These are phyloP conservation scores for Octonoba sinensis DNA, from an alignment of 2,888 invertebrate genomes.

Conservation along the genomic window DNA sequence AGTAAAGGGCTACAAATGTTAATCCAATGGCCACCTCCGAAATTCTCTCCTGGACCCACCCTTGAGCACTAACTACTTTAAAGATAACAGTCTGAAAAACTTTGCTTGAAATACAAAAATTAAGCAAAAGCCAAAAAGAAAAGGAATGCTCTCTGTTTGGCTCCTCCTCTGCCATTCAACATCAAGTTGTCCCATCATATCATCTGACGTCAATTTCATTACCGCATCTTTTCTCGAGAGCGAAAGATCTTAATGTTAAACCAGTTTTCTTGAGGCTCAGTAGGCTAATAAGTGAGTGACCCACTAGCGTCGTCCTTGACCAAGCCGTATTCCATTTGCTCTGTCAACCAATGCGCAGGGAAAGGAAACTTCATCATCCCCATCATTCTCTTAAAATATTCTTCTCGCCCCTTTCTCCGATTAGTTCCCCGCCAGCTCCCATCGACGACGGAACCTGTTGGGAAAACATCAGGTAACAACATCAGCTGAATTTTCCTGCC, in stretches of 20 bases:
- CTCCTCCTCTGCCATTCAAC: too few relatives aligned
- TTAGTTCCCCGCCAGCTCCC: constrained; percentile 52
- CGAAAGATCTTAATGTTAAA: constrained; percentile 18
- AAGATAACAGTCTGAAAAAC: too few relatives aligned
- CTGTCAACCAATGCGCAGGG: constrained; percentile 28
- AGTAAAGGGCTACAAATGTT: too few relatives aligned
- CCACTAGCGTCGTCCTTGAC: constrained; percentile 60
- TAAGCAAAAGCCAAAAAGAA: too few relatives aligned
- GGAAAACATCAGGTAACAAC: constrained; percentile 27
- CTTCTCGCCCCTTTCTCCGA: constrained; percentile 42
- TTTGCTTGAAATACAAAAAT: too few relatives aligned
- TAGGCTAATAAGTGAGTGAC: constrained; percentile 43
- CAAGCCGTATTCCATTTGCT: constrained; percentile 50
- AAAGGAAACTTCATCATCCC: constrained; percentile 26
- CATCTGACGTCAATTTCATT: too few relatives aligned
- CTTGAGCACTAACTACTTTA: too few relatives aligned
- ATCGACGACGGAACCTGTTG: constrained; percentile 23
- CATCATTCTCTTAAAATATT: constrained; percentile 52
- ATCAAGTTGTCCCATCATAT: too few relatives aligned
- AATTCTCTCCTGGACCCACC: too few relatives aligned
- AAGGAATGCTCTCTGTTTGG: too few relatives aligned
- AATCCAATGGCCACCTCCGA: too few relatives aligned
- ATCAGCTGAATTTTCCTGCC: not conserved
- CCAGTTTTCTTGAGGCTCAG: constrained; percentile 42
- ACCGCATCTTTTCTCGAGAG: not conserved